Conservation (phyloP, 2,797 vertebrate species). For the Mycteria americana region DNA sequence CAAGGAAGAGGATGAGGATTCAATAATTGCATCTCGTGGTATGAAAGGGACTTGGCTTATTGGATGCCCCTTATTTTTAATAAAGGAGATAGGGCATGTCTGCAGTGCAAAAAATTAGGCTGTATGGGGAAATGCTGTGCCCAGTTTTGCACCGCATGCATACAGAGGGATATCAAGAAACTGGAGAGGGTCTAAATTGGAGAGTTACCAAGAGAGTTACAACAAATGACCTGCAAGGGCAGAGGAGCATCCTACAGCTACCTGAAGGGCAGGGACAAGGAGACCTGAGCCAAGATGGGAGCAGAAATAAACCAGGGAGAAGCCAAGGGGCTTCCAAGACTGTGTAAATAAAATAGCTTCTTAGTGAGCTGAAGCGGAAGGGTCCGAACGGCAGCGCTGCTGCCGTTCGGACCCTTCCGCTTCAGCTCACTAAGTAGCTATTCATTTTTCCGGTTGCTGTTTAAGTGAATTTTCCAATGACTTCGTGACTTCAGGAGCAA, state of each 20-base stretch:
- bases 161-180: not conserved
- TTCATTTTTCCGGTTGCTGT: not conserved
- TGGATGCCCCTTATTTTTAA: not conserved
- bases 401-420: rapidly evolving
- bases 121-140: not conserved
- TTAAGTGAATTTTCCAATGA: not conserved
- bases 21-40: not conserved
- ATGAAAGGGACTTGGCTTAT: not conserved
- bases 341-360: not conserved
- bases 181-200: not conserved
- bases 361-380: not conserved
- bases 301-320: not conserved
- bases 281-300: not conserved
- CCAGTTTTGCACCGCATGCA: not conserved
- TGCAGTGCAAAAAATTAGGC: not conserved
- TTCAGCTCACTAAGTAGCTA: not conserved
- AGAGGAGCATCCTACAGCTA: not conserved
- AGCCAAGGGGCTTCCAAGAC: not conserved
- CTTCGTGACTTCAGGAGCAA: not conserved
- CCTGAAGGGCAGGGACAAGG: not conserved
- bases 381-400: no score
- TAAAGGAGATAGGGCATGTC: not conserved
- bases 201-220: not conserved
- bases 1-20: not conserved
- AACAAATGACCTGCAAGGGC: not conserved